Base-by-base conservation (phyloP, 2,888 invertebrate genomes). In the Plagiodera versicolora region DNA sequence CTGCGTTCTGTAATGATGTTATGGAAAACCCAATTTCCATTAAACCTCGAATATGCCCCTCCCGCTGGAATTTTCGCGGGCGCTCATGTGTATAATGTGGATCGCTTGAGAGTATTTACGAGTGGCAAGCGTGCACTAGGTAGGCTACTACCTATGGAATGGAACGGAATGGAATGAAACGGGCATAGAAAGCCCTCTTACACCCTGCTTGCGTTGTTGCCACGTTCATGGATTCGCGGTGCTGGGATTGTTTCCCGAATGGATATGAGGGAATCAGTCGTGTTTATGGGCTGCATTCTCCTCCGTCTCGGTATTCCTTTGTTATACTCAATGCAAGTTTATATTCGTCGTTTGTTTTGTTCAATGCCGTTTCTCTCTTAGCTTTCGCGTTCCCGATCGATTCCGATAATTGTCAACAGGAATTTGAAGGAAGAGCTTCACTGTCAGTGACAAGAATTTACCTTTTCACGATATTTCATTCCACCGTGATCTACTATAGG, bases 71-170 rank as follows among this genome's bases (percentile, higher is more conserved):
- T 39, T 39, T 39, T 11, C 39, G 1, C 39, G 39, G 39, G 39
- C 39, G 39, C 39, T 14, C 39, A 9, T 53, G 53, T 53, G 44
- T 20, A 44, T 53, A 53, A 53, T 53, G 53, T 44, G 53, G 53
- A 44, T 53, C 44, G 53, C 44, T 39, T 14, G 39, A 32, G 51
- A 32, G 51, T 51, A 32, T 17, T 51, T 51, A 51, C 28, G 49
- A 39, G 39, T 44, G 44, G 53, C 20, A 44, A 44, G 53, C 44
- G 53, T 20, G 53, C 53, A 44, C 51, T 20, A 46, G 20, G 46
- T 20, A 46, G 18, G 19, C 8, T 10, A 16, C 18, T 35, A 51
- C 32, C 32, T 44, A 44, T 20, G 44, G 53, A 44, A 53, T 24
- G 39, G 39, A 39, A 39, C 39, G 39, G 44, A 53, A 53, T 39